Conservation (phyloP, 2,888 invertebrate species). For the Limnephilus marmoratus region DNA sequence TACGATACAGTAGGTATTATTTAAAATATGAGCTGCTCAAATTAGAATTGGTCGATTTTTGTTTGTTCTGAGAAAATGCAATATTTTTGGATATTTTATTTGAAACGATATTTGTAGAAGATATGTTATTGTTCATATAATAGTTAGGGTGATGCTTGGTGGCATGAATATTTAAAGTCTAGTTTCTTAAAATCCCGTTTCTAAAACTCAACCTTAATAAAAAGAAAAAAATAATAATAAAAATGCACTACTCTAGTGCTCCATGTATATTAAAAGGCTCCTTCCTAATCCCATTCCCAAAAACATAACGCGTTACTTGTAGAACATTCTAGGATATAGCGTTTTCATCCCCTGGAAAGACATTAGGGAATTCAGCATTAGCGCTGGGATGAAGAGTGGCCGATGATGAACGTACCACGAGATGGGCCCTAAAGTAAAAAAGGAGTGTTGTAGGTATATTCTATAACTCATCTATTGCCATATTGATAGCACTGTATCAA, state of each 20-base stretch:
- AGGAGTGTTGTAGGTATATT: no score
- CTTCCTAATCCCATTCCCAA: not conserved
- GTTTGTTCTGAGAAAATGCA: no score
- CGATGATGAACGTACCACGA: not conserved
- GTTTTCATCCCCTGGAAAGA: not conserved
- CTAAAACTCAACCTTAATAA: not conserved
- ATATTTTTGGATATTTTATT: no score
- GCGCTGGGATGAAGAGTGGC: not conserved
- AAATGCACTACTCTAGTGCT: not conserved
- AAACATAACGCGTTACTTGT: not conserved
- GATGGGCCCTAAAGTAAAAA: not conserved
- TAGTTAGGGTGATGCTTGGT: no score
- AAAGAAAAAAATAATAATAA: not conserved
- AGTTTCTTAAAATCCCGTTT: not conserved
- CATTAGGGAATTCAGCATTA: slow-evolving; percentile 27
- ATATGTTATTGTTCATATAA: no score
- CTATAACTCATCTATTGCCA: no score
- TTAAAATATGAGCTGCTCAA: no score
- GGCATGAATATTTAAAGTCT: no score
- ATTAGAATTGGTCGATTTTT: no score
- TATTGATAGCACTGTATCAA: no score
- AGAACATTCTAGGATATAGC: slow-evolving; percentile 19
- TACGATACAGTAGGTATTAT: no score
- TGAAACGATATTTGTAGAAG: no score
- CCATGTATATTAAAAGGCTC: not conserved